Percentiles rank a stretch among this genome's conserved stretches.
Conservation (phyloP, 2,888 invertebrate species). For the Urechis unicinctus region DNA sequence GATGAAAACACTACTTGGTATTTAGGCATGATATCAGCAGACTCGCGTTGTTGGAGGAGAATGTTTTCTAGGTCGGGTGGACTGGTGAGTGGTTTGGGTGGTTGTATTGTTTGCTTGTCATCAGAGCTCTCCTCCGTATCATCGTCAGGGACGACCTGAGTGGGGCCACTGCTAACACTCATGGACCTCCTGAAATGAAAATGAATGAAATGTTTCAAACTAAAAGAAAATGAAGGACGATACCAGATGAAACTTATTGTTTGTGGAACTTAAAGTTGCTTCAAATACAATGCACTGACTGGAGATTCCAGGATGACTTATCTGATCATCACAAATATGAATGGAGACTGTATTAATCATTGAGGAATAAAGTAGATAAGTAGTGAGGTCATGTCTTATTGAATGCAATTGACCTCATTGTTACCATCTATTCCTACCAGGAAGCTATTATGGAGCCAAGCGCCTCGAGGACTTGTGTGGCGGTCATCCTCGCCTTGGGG, state of each 20-base stretch:
- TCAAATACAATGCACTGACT: no score
- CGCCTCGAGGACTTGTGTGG: slow-evolving; percentile 61
- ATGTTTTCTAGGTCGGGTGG: slow-evolving; percentile 19
- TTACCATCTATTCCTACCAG: slow-evolving; percentile 32
- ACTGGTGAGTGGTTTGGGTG: background rate
- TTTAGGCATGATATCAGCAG: background rate
- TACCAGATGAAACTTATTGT: no score
- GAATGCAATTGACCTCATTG: background rate
- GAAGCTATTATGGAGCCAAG: slow-evolving; percentile 40
- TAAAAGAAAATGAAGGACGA: background rate
- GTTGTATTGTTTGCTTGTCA: background rate
- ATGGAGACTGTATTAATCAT: no score
- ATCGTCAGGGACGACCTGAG: slow-evolving; percentile 41
- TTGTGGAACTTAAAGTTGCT: no score
- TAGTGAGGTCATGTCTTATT: no score
- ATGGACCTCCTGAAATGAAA: slow-evolving; percentile 29
- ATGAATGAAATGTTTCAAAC: background rate
- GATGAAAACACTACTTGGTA: slow-evolving; percentile 1
- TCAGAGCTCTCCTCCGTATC: slow-evolving; percentile 16
- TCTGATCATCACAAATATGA: no score
- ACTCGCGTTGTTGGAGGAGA: background rate
- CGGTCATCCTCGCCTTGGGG: slow-evolving; percentile 63
- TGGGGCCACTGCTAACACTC: slow-evolving; percentile 24
- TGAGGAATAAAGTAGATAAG: no score
- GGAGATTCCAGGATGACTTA: no score